phyloP scores from a whole-genome alignment of 2,888 invertebrate genomes.

The Ormyrus pomaceus region DNA sequence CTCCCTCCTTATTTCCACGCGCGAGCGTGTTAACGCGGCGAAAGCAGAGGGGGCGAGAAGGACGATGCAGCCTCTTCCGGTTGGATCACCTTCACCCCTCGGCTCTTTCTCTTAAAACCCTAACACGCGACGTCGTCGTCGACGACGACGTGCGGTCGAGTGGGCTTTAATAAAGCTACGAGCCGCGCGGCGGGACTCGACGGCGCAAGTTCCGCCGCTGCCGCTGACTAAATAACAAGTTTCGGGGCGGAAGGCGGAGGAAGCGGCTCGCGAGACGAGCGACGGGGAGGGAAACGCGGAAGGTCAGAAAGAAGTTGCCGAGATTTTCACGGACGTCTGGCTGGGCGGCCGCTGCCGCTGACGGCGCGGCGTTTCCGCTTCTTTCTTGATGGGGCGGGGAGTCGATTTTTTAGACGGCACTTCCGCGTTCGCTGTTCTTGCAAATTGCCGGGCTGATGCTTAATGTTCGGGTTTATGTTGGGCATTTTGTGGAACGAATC shows the following conservation, averaged over 20 bases:
- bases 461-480: too few relatives aligned
- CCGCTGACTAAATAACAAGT: constrained; percentile 36
- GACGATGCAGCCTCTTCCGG: constrained; percentile 41
- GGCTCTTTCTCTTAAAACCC: neutral
- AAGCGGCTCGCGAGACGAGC: neutral
- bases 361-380: too few relatives aligned
- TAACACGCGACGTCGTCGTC: neutral
- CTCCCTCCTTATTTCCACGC: neutral
- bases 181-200: constrained; percentile 16
- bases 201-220: constrained; percentile 8
- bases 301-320: too few relatives aligned
- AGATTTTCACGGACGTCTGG: too few relatives aligned
- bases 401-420: too few relatives aligned
- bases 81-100: neutral
- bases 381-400: too few relatives aligned
- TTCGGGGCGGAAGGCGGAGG: neutral
- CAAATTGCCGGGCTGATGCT: too few relatives aligned
- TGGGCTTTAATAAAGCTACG: constrained; percentile 66
- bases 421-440: too few relatives aligned
- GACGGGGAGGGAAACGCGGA: too few relatives aligned
- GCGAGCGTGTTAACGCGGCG: neutral
- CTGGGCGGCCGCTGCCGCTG: too few relatives aligned
- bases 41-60: neutral
- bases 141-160: constrained; percentile 56
- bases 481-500: too few relatives aligned